phyloP scores from a whole-genome alignment of 2,113 vertebrate genomes.

The Rousettus leschenaultii region DNA sequence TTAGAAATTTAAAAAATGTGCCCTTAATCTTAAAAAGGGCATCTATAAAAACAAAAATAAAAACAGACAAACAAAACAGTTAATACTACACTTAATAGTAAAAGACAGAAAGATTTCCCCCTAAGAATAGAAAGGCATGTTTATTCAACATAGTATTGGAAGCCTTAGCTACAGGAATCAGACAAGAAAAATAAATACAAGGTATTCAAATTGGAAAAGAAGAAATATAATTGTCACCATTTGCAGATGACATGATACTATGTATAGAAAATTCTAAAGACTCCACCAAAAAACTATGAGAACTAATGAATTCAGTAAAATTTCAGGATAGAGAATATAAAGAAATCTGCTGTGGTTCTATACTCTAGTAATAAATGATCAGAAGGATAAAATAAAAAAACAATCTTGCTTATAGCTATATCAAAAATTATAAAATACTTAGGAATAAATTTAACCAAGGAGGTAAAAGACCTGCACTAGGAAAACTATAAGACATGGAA shows the following conservation, averaged over 20 bases:
- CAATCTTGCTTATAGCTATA: neutral
- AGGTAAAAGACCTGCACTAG: neutral
- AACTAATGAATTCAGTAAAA: neutral
- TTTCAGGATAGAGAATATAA: neutral
- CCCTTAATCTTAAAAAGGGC: neutral
- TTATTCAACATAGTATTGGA: neutral
- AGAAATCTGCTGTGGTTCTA: neutral
- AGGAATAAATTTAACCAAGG: neutral
- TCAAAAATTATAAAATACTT: neutral
- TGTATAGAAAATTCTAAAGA: neutral
- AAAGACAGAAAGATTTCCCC: neutral
- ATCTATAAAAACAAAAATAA: neutral
- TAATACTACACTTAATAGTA: neutral
- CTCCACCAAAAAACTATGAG: neutral
- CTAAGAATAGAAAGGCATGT: neutral
- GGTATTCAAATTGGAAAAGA: neutral
- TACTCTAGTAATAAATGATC: neutral
- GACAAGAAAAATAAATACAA: neutral
- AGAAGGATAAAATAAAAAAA: neutral
- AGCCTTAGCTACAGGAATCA: neutral
- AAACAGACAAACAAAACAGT: neutral
- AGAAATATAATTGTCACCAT: neutral
- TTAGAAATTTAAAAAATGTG: neutral
- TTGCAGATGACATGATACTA: neutral
- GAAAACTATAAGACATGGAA: neutral